Base-by-base conservation (phyloP, 2,113 vertebrate genomes). In the Natator depressus region DNA sequence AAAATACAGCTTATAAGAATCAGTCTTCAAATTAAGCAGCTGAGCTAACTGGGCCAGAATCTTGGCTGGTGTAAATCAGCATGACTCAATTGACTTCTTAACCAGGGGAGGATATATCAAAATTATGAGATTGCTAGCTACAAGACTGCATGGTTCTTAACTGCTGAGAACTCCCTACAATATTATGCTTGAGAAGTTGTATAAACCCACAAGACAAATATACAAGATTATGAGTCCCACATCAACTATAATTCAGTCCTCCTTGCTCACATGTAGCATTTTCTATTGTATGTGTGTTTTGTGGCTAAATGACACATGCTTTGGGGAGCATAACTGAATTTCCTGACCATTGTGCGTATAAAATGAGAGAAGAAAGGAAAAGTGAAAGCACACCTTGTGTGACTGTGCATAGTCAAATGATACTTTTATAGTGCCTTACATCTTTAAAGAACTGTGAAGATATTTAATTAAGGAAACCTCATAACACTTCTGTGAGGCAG, bases 271-370 rank as follows among this genome's bases (percentile, higher is more conserved):
- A 2, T 49, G 82, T 87, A 87, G 14, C 51, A 80, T 95, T 94
- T 92, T 91, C 17, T 89, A 16, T 91, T 84, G 88, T 35, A 50
- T 1, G 72, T 85, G n/a, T 59, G 29, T 90, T 80, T 75, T 6
- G 22, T 87, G 1, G 25, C 76, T 50, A 20, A 93, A 76, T 92
- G 89, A 22, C 3, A 90, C 27, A 82, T 76, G 72, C n/a, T 82
- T 88, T 87, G 47, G 1, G 1, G 80, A 93, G 50, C 7, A 85
- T 75, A 16, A 17, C n/a, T 93, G 84, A 87, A 69, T 82, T 49
- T 95, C 24, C 6, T 87, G 82, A 62, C 91, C 93, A 75, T 85
- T 96, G 88, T 38, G 31, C 87, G 38, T 80, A 82, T 72, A 94
- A 93, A 94, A 46, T 5, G 86, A 35, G 49, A 91, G 62, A 47